These are phyloP conservation scores for Heterodera filipjevi DNA, from an alignment of 2,888 invertebrate genomes.

Conservation along the genomic window DNA sequence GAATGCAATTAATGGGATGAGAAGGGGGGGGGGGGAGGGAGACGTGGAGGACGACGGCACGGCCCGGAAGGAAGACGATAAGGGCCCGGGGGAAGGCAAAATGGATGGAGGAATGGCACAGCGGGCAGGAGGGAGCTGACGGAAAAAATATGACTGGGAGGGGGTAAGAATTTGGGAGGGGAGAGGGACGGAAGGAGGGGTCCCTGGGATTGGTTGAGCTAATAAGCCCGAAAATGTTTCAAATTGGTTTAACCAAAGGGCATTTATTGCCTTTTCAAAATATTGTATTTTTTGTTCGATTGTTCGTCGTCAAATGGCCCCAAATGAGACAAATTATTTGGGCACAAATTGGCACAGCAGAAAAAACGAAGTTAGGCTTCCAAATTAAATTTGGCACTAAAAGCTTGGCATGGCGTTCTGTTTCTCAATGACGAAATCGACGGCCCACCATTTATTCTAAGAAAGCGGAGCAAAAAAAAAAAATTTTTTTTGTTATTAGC, in stretches of 20 bases:
- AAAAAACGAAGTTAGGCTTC: background rate
- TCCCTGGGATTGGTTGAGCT: background rate
- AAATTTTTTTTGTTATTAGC: background rate
- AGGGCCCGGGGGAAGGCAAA: background rate
- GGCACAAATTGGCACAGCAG: background rate
- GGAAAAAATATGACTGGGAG: background rate
- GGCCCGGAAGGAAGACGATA: conserved; percentile 21
- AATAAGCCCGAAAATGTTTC: background rate
- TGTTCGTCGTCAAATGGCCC: background rate
- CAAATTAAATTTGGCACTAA: background rate
- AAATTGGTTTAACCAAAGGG: background rate
- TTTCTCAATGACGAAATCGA: background rate
- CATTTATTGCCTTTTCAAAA: no score
- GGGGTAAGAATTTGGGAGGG: background rate
- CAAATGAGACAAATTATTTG: background rate
- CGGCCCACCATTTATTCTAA: background rate
- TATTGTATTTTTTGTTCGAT: background rate
- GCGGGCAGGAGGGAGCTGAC: background rate
- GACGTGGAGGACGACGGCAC: background rate
- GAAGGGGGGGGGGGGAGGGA: background rate
- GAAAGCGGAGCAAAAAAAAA: background rate
- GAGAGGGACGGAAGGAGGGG: background rate
- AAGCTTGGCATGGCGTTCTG: conserved; percentile 10
- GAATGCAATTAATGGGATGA: conserved; percentile 10
- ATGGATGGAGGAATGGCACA: background rate